A percentile compares a stretch with the other conserved stretches of the same genome.
phyloP scores from a whole-genome alignment of 2,113 vertebrate species.

The Eclectus roratus region DNA sequence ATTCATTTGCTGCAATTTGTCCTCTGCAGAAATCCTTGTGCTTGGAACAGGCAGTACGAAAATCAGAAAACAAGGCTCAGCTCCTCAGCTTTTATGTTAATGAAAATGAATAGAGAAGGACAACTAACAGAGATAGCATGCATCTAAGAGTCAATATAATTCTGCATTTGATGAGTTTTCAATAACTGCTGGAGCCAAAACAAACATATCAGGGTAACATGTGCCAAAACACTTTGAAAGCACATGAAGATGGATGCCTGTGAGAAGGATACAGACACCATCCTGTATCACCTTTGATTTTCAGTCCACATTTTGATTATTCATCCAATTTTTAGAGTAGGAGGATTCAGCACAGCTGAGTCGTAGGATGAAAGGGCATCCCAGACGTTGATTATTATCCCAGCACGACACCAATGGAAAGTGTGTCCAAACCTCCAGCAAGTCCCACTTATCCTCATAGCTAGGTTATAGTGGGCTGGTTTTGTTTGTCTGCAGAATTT shows the following conservation, averaged over 20 bases:
- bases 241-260: neutral
- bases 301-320: neutral
- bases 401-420: neutral
- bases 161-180: conserved; percentile 1
- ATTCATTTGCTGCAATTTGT: neutral
- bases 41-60: neutral
- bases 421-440: neutral
- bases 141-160: neutral
- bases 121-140: neutral
- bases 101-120: neutral
- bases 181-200: neutral
- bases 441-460: neutral
- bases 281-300: neutral
- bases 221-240: neutral
- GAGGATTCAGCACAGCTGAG: neutral
- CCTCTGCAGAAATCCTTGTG: neutral
- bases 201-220: neutral
- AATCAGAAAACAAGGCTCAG: neutral
- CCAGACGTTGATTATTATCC: neutral
- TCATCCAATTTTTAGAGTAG: neutral
- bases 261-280: neutral
- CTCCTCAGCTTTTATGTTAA: neutral
- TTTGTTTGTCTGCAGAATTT: neutral
- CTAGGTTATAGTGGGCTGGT: neutral
- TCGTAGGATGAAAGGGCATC: neutral